A percentile compares a stretch with the other conserved stretches of the same genome.
These are phyloP conservation scores for Mus spicilegus DNA, from an alignment of 2,113 vertebrate genomes.

Conservation along the genomic window DNA sequence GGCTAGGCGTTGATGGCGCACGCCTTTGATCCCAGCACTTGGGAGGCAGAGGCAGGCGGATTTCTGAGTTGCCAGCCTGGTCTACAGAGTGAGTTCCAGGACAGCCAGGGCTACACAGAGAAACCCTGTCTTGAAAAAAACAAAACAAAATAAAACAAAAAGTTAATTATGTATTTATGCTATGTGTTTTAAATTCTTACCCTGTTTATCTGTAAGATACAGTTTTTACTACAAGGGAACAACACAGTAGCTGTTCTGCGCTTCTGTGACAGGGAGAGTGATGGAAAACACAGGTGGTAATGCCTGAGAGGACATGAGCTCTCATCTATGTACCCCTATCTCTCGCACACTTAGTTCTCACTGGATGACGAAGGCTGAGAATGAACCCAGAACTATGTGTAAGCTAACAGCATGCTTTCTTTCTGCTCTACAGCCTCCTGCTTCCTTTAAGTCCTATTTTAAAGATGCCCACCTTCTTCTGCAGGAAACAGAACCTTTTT, in stretches of 20 bases:
- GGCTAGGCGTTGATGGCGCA: neutral
- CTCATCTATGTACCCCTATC: fast-evolving
- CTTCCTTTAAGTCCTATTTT: neutral
- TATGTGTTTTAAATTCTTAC: neutral
- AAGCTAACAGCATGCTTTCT: too few relatives aligned
- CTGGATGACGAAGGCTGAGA: too few relatives aligned
- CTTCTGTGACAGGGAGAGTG: neutral
- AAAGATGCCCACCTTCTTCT: neutral
- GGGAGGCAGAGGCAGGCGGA: too few relatives aligned
- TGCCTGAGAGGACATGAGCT: neutral
- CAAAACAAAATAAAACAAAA: neutral
- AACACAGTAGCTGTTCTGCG: neutral
- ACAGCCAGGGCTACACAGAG: too few relatives aligned
- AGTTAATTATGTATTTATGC: neutral
- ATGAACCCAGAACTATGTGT: neutral
- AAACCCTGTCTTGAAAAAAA: too few relatives aligned
- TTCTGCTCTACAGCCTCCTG: neutral
- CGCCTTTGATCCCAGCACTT: too few relatives aligned
- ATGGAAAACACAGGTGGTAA: fast-evolving
- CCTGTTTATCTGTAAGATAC: neutral
- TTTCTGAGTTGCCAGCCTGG: too few relatives aligned
- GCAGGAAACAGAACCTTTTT: neutral
- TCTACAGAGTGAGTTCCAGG: too few relatives aligned
- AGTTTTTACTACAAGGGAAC: neutral
- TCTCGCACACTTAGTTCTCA: neutral